Percentiles rank a stretch among this genome's conserved stretches.
These are phyloP conservation scores for Exocentrus adspersus DNA, from an alignment of 2,888 invertebrate species.

Conservation along the genomic window DNA sequence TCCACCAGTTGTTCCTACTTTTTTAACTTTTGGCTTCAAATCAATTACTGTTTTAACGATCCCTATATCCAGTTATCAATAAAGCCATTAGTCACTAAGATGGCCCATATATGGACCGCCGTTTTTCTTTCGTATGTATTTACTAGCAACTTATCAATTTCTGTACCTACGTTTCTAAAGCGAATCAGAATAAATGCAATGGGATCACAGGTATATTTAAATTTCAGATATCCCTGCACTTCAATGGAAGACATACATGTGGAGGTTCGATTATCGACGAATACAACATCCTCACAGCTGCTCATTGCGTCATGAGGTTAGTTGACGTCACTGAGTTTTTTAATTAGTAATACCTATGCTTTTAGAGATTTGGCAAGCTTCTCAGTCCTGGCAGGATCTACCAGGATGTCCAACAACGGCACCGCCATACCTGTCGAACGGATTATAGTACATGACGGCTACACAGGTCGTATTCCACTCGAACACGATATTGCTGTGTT, in stretches of 20 bases:
- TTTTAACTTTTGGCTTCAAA: too few relatives aligned
- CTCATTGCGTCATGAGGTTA: not conserved
- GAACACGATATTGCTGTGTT: not conserved
- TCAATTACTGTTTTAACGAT: too few relatives aligned
- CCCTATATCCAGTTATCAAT: too few relatives aligned
- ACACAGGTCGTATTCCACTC: not conserved
- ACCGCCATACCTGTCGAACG: not conserved
- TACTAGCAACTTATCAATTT: too few relatives aligned
- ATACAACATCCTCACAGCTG: conserved; percentile 11
- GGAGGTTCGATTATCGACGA: conserved; percentile 4
- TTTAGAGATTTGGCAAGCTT: not conserved
- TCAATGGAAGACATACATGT: conserved; percentile 4
- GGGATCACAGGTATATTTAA: not conserved
- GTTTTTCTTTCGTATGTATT: too few relatives aligned
- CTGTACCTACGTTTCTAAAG: too few relatives aligned
- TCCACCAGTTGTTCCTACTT: too few relatives aligned
- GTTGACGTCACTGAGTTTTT: not conserved
- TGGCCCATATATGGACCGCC: too few relatives aligned
- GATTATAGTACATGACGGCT: not conserved
- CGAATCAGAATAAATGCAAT: too few relatives aligned
- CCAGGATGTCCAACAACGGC: not conserved
- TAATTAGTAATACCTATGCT: not conserved
- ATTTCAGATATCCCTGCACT: conserved; percentile 4
- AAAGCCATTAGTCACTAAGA: too few relatives aligned
- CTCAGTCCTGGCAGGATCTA: not conserved